A percentile compares a stretch with the other conserved stretches of the same genome.
These are phyloP conservation scores for Noctuana brunneofusca DNA, from an alignment of 2,888 invertebrate genomes.

Conservation along the genomic window DNA sequence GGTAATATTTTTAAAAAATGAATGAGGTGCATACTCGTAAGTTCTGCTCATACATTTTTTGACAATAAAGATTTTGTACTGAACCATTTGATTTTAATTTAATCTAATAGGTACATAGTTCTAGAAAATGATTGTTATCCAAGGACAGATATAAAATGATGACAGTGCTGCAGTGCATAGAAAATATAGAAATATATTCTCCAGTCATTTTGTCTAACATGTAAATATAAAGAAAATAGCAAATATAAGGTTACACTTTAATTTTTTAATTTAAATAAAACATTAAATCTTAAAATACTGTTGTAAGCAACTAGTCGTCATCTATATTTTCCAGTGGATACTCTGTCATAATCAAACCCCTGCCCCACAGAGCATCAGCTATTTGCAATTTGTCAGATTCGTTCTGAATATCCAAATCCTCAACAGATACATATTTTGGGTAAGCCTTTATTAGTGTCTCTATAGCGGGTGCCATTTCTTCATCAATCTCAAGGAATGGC, in stretches of 20 bases:
- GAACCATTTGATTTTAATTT: background rate
- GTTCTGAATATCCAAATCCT: slow-evolving; percentile 86
- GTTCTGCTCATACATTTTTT: slow-evolving; percentile 65
- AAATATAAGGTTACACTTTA: background rate
- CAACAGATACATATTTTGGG: slow-evolving; percentile 89
- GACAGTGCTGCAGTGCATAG: too few relatives aligned
- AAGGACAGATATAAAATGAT: too few relatives aligned
- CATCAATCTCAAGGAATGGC: slow-evolving; percentile 86
- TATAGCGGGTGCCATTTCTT: slow-evolving; percentile 86
- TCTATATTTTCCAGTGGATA: slow-evolving; percentile 79
- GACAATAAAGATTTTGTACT: slow-evolving; percentile 47
- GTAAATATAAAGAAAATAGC: background rate
- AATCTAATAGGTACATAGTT: too few relatives aligned
- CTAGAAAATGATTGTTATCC: too few relatives aligned
- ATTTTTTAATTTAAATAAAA: background rate
- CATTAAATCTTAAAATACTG: background rate
- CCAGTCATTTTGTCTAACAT: too few relatives aligned
- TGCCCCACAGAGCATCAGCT: slow-evolving; percentile 91
- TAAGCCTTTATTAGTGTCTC: slow-evolving; percentile 88
- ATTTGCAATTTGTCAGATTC: slow-evolving; percentile 85
- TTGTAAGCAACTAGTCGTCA: slow-evolving; percentile 54
- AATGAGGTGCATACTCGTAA: slow-evolving; percentile 70
- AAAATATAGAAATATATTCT: too few relatives aligned
- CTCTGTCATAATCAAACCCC: slow-evolving; percentile 89
- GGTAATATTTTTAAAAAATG: slow-evolving; percentile 50